Conservation (phyloP, 2,888 invertebrate genomes). For the Drosophila prostipennis region DNA sequence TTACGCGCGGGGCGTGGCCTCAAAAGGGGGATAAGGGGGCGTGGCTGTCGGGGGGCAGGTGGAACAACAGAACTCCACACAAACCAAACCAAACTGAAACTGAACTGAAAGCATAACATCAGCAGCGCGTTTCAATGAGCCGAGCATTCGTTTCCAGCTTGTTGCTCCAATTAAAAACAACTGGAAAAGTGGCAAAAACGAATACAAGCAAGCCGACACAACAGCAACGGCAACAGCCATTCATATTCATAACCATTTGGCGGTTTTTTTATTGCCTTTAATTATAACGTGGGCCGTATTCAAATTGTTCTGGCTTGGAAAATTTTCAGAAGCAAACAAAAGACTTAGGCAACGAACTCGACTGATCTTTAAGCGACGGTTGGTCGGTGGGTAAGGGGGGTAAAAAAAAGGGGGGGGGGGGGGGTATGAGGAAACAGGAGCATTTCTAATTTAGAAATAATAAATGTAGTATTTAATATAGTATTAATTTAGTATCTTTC, state of each 20-base stretch:
- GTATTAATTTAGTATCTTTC: no score
- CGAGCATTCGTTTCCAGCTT: conserved; percentile 22
- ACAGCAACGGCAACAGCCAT: conserved; percentile 16
- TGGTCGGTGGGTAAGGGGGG: no score
- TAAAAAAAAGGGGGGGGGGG: no score
- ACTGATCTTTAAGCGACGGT: conserved; percentile 16
- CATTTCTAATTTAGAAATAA: not conserved
- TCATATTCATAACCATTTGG: conserved; percentile 42
- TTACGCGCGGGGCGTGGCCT: conserved; percentile 38
- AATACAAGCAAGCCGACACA: no score
- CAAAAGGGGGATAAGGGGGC: not conserved
- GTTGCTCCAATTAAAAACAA: conserved; percentile 35
- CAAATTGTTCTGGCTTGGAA: conserved; percentile 34
- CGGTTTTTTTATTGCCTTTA: conserved; percentile 60
- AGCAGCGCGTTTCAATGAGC: conserved; percentile 5
- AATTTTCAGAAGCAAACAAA: conserved; percentile 34
- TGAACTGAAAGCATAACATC: conserved; percentile 23
- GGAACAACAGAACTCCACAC: not conserved
- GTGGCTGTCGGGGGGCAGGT: conserved; percentile 27
- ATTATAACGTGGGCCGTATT: conserved; percentile 47
- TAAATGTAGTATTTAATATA: no score
- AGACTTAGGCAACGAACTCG: conserved; percentile 34
- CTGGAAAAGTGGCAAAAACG: conserved; percentile 50
- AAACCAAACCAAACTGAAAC: conserved; percentile 3
- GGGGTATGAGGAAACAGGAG: no score